phyloP scores from a whole-genome alignment of 2,113 vertebrate genomes.

The Oryzias woworae region DNA sequence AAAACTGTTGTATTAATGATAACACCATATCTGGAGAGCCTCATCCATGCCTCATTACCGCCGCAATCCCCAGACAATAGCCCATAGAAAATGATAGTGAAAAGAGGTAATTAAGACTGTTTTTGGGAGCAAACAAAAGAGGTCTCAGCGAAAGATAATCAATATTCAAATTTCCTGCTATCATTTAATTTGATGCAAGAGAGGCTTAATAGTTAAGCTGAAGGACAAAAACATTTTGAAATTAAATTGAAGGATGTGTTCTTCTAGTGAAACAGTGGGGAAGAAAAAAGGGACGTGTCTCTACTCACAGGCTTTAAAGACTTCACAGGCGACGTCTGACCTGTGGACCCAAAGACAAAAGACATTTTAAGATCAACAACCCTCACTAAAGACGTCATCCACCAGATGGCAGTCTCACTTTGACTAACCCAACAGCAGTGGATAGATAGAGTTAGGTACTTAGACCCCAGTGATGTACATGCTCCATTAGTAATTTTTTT shows the following conservation, averaged over 20 bases:
- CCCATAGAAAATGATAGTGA: constrained; percentile 48
- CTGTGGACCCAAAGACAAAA: constrained; percentile 70
- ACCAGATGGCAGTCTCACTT: constrained; percentile 65
- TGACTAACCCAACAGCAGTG: constrained; percentile 1
- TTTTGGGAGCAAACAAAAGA: constrained; percentile 68
- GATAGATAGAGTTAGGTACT: constrained; percentile 31
- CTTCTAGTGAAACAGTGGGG: constrained; percentile 12
- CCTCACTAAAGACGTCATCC: constrained; percentile 11
- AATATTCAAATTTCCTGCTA: constrained; percentile 74
- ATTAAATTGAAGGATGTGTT: constrained; percentile 48
- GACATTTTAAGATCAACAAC: background rate
- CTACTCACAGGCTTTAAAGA: constrained; percentile 90
- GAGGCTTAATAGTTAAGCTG: constrained; percentile 59
- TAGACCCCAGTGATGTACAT: constrained; percentile 27
- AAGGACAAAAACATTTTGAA: constrained; percentile 60
- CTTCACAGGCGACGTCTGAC: constrained; percentile 95
- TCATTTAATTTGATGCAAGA: constrained; percentile 65
- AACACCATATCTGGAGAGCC: constrained; percentile 55
- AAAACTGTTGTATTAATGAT: constrained; percentile 62
- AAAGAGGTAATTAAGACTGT: constrained; percentile 69
- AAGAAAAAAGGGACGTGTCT: constrained; percentile 30
- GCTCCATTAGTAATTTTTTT: constrained; percentile 46
- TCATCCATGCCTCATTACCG: constrained; percentile 70
- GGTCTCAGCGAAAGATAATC: constrained; percentile 60
- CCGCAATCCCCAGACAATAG: constrained; percentile 68